Evolutionary conservation across 2,888 invertebrate species (phyloP), one percentile per base, ranked within the genome.

Genomic region (Pimpla rufipes): DNA sequence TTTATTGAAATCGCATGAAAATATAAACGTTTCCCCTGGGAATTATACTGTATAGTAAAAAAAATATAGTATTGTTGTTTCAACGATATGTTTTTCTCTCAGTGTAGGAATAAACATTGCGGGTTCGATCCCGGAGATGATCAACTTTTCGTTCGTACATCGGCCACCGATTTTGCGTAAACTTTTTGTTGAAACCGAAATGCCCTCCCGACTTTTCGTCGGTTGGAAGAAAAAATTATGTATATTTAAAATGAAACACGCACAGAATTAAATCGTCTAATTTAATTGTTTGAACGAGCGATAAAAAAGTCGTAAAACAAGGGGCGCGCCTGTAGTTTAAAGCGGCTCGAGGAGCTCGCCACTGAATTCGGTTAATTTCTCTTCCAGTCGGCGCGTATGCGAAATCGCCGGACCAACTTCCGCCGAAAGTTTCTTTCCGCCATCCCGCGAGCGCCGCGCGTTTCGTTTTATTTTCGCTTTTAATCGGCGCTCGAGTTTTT

Each of bases 331-430:
- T 29, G 29, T 29, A 5, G 2, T 29, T 29, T 5, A 29, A 29
- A 29, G 3, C 29, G 13, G n/a, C 4, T 45, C 2, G 13, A 45
- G 45, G 13, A 13, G 4, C 13, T 13, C 11, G 45, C 45, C 45
- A 42, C 10, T 45, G n/a, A 11, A 45, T 67, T 67, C 47, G 45
- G 45, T 29, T 67, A 1, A 47, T 67, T 47, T 52, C 18, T 52
- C 5, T 52, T 52, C 21, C 2, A 18, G 8, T 52, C 45, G 13
- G n/a, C 5, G n/a, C 52, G 6, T 52, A 52, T 21, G 42, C 7
- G 5, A 42, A 42, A 42, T n/a, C n/a, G 29, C 45, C 45, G 18
- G 3, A 55, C 55, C 2, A 23, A 55, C 23, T 57, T 57, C 11
- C n/a, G 42, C 7, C 1, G 13, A 23, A 45, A 59, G 29, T 62